Conservation (phyloP, 2,888 invertebrate species). For the Galerucella calmariensis region DNA sequence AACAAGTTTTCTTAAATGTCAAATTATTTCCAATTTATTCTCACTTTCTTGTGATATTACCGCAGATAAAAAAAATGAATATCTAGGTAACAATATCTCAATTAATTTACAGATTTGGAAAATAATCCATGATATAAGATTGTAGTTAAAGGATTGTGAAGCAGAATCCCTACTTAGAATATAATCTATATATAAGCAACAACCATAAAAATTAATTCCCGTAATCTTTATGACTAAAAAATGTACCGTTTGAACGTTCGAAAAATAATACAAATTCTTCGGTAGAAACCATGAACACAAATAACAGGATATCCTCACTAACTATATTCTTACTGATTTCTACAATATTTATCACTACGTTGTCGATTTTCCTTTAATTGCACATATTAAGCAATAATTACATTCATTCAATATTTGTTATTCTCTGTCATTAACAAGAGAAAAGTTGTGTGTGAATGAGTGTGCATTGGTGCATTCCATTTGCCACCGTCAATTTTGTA, state of each 20-base stretch:
- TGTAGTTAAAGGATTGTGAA: background rate
- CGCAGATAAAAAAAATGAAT: too few relatives aligned
- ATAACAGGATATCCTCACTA: constrained; percentile 18
- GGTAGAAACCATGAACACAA: constrained; percentile 16
- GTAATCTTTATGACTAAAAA: background rate
- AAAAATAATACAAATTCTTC: constrained; percentile 12
- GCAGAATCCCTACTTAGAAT: background rate
- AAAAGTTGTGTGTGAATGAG: too few relatives aligned
- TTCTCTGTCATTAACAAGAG: too few relatives aligned
- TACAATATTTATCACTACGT: constrained; percentile 1
- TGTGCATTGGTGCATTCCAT: too few relatives aligned
- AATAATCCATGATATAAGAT: too few relatives aligned
- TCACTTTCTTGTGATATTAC: too few relatives aligned
- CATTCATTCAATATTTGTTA: background rate
- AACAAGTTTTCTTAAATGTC: too few relatives aligned
- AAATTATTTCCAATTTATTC: too few relatives aligned
- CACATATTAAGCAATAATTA: background rate
- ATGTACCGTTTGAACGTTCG: background rate
- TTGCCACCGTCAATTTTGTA: too few relatives aligned
- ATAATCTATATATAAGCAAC: background rate
- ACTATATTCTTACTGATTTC: constrained; percentile 8
- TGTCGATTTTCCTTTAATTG: constrained; percentile 8
- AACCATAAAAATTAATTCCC: background rate
- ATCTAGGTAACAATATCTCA: too few relatives aligned
- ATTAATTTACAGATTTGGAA: too few relatives aligned